phyloP scores from a whole-genome alignment of 2,113 vertebrate species.

The Mungos mungo region DNA sequence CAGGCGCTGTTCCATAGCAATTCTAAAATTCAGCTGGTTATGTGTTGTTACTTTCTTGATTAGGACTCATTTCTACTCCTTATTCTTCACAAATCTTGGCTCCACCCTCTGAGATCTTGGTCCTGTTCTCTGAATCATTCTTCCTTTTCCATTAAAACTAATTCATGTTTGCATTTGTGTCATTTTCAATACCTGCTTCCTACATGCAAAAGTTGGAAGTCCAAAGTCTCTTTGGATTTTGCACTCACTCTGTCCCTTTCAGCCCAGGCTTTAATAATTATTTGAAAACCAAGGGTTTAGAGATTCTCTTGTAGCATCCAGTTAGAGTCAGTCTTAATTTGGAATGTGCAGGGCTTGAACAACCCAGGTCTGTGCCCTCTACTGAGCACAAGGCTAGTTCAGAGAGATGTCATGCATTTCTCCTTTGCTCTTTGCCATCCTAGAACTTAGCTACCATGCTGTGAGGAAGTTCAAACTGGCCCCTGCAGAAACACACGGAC shows the following conservation, averaged over 20 bases:
- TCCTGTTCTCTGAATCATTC: not conserved
- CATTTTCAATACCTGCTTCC: not conserved
- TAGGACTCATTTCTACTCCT: not conserved
- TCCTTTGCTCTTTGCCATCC: not conserved
- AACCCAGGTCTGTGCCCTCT: not conserved
- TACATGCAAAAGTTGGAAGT: not conserved
- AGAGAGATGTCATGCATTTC: not conserved
- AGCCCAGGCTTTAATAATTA: not conserved
- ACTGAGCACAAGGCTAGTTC: not conserved
- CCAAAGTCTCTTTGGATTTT: conserved; percentile 4
- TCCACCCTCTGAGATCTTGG: not conserved
- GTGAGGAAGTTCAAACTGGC: not conserved
- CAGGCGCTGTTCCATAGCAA: not conserved
- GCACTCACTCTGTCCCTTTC: not conserved
- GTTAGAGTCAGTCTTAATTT: not conserved
- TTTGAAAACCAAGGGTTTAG: not conserved
- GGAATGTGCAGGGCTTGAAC: not conserved
- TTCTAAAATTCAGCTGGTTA: not conserved
- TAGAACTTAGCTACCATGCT: not conserved
- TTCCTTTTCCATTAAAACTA: not conserved
- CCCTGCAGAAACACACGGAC: not conserved
- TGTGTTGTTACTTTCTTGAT: not conserved
- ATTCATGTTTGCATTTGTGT: not conserved
- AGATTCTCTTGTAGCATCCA: not conserved
- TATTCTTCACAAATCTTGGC: not conserved